Evolutionary conservation across 2,888 invertebrate genomes (phyloP).

Genomic region (Trichacis sp.): DNA sequence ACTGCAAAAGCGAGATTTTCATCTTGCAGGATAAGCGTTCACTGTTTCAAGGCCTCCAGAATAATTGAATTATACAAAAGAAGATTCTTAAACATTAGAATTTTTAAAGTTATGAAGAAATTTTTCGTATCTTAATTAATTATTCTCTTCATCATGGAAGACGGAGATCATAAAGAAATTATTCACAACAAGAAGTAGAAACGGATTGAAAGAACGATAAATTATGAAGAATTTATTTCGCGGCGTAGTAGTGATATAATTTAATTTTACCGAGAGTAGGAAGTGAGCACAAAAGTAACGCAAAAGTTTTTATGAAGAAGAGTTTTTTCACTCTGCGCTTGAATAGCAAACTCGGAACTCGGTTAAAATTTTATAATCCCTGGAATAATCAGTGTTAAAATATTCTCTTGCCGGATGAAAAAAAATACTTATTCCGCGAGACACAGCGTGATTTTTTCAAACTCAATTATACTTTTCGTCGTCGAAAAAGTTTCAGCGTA

Average conservation of each 20-base stretch:
- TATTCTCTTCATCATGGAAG: too few relatives aligned
- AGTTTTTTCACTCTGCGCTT: neutral
- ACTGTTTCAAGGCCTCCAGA: too few relatives aligned
- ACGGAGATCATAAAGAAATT: too few relatives aligned
- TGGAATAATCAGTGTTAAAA: constrained; percentile 1
- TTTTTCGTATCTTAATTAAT: too few relatives aligned
- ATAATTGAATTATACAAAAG: too few relatives aligned
- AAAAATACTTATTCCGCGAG: neutral
- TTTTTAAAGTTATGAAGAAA: too few relatives aligned
- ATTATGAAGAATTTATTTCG: neutral
- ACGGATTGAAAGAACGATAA: neutral
- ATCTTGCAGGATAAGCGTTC: too few relatives aligned
- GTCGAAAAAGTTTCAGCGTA: neutral
- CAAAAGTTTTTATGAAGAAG: neutral
- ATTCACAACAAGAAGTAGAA: neutral
- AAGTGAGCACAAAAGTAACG: neutral
- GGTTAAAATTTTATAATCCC: constrained; percentile 1
- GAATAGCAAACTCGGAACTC: neutral
- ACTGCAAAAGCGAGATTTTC: neutral
- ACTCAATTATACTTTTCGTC: constrained; percentile 4
- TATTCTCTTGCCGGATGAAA: neutral
- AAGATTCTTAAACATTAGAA: too few relatives aligned
- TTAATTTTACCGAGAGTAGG: neutral
- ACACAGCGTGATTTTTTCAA: neutral
- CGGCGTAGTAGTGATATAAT: neutral